A percentile compares a stretch with the other conserved stretches of the same genome.
Evolutionary conservation across 2,113 vertebrate species (phyloP).

Genomic region (Numida meleagris): DNA sequence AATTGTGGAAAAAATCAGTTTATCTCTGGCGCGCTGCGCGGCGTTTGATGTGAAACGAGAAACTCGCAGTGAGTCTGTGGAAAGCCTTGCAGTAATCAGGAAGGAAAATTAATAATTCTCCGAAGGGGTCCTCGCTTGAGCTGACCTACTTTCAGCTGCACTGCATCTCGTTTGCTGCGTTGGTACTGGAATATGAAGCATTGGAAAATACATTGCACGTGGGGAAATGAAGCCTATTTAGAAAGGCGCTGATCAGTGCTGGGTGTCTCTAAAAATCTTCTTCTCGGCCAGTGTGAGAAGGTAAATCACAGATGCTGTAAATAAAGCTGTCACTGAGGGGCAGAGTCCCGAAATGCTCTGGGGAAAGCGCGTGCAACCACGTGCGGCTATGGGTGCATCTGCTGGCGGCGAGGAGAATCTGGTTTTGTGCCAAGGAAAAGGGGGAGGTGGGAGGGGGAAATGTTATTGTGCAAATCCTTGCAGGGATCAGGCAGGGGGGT

Average conservation of each 20-base stretch:
- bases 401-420: too few species aligned
- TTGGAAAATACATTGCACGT: rapidly evolving
- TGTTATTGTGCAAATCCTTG: neutral
- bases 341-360: neutral
- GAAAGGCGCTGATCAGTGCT: rapidly evolving
- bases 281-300: rapidly evolving
- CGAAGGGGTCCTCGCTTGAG: neutral
- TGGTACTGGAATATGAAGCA: neutral
- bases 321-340: rapidly evolving
- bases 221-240: rapidly evolving
- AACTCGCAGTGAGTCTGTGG: neutral
- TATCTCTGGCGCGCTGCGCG: neutral
- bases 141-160: conserved; percentile 55
- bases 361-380: neutral
- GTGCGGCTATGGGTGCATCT: neutral
- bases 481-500: neutral
- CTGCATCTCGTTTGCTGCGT: neutral
- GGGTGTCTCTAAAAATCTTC: rapidly evolving
- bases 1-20: neutral
- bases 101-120: conserved; percentile 31
- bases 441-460: too few species aligned
- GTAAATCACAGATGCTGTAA: rapidly evolving
- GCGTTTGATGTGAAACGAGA: conserved; percentile 18
- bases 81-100: conserved; percentile 46
- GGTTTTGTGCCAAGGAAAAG: neutral